phyloP scores from a whole-genome alignment of 2,888 invertebrate genomes.

The Macrophya annulata region DNA sequence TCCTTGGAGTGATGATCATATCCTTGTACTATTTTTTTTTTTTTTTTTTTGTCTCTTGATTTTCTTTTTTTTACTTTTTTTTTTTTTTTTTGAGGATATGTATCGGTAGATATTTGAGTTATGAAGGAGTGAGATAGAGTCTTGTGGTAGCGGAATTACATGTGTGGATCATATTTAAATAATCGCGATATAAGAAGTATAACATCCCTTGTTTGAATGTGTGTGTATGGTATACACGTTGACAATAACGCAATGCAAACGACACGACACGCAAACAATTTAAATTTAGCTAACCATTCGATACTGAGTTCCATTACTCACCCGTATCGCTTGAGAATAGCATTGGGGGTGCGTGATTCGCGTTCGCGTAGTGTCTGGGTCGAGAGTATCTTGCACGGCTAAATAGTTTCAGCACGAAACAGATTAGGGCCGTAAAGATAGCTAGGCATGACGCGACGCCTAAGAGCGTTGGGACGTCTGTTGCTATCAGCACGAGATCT shows the following conservation, averaged over 20 bases:
- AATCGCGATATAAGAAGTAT: neutral
- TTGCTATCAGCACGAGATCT: constrained; percentile 92
- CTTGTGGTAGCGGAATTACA: neutral
- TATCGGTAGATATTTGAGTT: neutral
- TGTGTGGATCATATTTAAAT: neutral
- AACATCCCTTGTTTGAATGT: neutral
- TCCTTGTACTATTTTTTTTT: neutral
- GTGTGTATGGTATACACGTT: constrained; percentile 8
- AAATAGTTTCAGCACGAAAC: constrained; percentile 94
- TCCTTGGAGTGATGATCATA: neutral
- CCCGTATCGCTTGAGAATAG: constrained; percentile 93
- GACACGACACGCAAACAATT: constrained; percentile 46
- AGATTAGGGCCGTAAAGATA: constrained; percentile 92
- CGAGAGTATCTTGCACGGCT: constrained; percentile 84
- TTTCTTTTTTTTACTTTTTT: too few relatives aligned
- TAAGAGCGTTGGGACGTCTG: constrained; percentile 92
- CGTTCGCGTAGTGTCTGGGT: constrained; percentile 91
- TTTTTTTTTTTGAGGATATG: neutral
- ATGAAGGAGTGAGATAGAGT: too few relatives aligned
- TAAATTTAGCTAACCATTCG: constrained; percentile 13
- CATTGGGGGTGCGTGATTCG: constrained; percentile 91
- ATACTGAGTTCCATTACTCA: constrained; percentile 75
- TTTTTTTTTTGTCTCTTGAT: too few relatives aligned
- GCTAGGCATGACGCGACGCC: constrained; percentile 93
- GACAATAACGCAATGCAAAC: constrained; percentile 49